These are phyloP conservation scores for Neria commutata DNA, from an alignment of 2,888 invertebrate species.

Conservation along the genomic window DNA sequence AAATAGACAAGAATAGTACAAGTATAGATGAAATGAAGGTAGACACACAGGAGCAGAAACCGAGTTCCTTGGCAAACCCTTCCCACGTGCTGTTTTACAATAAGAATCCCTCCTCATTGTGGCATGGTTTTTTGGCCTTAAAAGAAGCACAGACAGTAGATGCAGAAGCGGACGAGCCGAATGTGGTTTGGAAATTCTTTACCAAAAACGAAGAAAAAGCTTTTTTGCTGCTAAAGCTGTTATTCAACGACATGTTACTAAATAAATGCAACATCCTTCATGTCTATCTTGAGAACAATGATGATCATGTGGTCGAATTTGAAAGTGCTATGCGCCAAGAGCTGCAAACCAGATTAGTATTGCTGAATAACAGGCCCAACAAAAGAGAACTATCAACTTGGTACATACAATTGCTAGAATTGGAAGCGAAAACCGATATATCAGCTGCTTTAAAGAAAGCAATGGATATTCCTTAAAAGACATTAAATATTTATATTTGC, in stretches of 20 bases:
- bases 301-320: conserved; percentile 28
- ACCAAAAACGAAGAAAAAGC: conserved; percentile 35
- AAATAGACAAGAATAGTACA: neutral
- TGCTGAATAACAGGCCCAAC: conserved; percentile 7
- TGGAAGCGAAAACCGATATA: conserved; percentile 39
- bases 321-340: conserved; percentile 48
- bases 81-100: conserved; percentile 42
- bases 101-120: conserved; percentile 34
- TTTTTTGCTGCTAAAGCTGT: conserved; percentile 39
- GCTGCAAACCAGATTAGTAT: conserved; percentile 26
- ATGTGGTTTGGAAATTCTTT: conserved; percentile 38
- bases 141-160: conserved; percentile 24
- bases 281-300: conserved; percentile 13
- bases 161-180: conserved; percentile 10
- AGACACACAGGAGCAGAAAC: neutral
- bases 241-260: conserved; percentile 41
- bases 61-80: neutral
- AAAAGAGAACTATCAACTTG: neutral
- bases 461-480: too few relatives aligned
- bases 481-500: conserved; percentile 11
- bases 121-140: conserved; percentile 46
- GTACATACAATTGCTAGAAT: conserved; percentile 24
- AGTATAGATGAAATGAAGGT: neutral
- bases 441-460: conserved; percentile 34
- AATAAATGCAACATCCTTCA: conserved; percentile 41